Conservation (phyloP, 2,797 vertebrate species). For the Okamejei kenojei region DNA sequence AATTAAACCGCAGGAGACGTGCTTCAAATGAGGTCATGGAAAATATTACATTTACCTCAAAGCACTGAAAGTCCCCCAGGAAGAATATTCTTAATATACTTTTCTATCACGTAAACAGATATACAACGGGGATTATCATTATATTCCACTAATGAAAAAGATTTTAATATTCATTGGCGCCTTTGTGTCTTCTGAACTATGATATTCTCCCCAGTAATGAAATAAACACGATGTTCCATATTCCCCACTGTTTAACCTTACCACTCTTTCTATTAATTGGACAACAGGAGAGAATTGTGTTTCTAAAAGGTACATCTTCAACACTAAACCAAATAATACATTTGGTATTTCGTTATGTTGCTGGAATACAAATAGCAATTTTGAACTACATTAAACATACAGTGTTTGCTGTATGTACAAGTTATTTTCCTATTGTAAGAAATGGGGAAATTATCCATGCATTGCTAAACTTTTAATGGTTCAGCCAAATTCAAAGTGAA, state of each 20-base stretch:
- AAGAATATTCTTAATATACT: conserved; percentile 13
- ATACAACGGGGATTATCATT: not conserved
- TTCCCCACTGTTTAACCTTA: not conserved
- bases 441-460: not conserved
- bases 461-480: not conserved
- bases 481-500: not conserved
- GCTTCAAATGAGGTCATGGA: conserved; percentile 17
- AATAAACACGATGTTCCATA: not conserved
- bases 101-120: not conserved
- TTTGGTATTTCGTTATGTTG: not conserved
- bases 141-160: not conserved
- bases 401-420: not conserved
- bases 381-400: not conserved
- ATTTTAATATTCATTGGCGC: not conserved
- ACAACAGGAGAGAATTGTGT: not conserved
- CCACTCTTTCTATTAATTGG: not conserved
- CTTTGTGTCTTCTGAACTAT: not conserved
- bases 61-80: not conserved
- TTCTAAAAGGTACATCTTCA: not conserved
- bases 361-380: not conserved
- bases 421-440: not conserved
- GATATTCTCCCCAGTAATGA: not conserved
- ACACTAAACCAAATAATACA: not conserved
- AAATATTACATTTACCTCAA: conserved; percentile 21
- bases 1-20: not conserved